Evolutionary conservation across 2,888 invertebrate species (phyloP), one percentile per base, ranked within the genome.

Genomic region (Eustalomyia histrio): DNA sequence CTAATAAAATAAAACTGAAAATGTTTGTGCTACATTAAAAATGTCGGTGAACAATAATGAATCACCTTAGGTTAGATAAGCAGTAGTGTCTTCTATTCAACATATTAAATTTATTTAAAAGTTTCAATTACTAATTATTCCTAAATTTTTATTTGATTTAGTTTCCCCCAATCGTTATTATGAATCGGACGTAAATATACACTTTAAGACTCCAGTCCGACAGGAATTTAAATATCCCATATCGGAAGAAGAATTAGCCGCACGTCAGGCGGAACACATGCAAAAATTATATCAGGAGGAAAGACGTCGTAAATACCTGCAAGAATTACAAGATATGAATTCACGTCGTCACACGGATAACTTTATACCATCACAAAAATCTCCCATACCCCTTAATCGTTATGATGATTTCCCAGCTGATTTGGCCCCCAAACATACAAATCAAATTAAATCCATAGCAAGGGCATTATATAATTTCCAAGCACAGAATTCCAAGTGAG

Each of bases 321-420:
- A 97, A 92, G 97, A 98, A 91, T 92, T 97, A 83, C 96, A 97
- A 92, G 97, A 97, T 91, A 97, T 97, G 93, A 97, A 97, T 92
- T 96, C 95, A 86, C 93, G 98, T 83, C 94, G 97, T 85, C 98
- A 98, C 91, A 96, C 97, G 84, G 98, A 98, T 91, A 97, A 97
- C 91, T 97, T 97, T 89, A 96, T 95, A 87, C 97, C 97, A 53
- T 95, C 96, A 55, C 97, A 97, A 91, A 98, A 98, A 91, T 96
- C 97, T 12, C 97, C 98, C 57, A 96, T 98, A 78, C 94, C 97
- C 8, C 91, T 97, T 82, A 97, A 98, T 91, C 94, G 98, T 85
- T 98, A 98, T 91, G 97, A 98, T 90, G 96, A 97, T 88, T 95
- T 96, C 84, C 93, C 94, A 84, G 93, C 94, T 81, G 94, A 95